These are phyloP conservation scores for Apoda limacodes DNA, from an alignment of 2,888 invertebrate genomes.

Conservation along the genomic window DNA sequence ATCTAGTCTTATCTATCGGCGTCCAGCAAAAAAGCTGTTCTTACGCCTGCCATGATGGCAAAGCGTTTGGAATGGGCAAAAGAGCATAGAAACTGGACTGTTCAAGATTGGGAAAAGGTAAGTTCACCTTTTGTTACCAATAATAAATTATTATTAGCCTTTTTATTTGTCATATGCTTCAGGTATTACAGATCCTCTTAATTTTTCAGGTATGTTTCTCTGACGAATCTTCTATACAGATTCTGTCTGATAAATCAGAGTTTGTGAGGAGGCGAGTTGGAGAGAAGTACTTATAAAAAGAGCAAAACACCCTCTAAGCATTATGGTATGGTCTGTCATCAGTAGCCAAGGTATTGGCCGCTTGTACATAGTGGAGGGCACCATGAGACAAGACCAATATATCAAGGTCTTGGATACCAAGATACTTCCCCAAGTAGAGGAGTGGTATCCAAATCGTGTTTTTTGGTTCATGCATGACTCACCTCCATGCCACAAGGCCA, in stretches of 20 bases:
- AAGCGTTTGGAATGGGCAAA: too few relatives aligned
- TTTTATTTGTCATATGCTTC: too few relatives aligned
- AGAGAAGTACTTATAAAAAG: constrained; percentile 7
- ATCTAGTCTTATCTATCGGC: too few relatives aligned
- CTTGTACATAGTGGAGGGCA: constrained; percentile 6
- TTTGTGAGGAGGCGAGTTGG: constrained; percentile 8
- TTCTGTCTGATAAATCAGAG: background rate
- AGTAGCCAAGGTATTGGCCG: constrained; percentile 2
- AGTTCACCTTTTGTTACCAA: too few relatives aligned
- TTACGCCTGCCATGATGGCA: too few relatives aligned
- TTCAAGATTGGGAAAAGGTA: too few relatives aligned
- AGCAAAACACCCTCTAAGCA: constrained; percentile 9
- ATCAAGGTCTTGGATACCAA: constrained; percentile 2
- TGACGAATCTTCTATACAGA: constrained; percentile 1
- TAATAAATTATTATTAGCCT: too few relatives aligned
- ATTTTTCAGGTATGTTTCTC: constrained; percentile 6
- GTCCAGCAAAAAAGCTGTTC: too few relatives aligned
- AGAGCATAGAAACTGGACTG: too few relatives aligned
- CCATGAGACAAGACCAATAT: constrained; percentile 8
- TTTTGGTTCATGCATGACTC: too few relatives aligned
- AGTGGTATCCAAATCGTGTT: constrained; percentile 1
- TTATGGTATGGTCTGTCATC: constrained; percentile 8
- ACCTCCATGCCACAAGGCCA: too few relatives aligned
- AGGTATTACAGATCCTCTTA: too few relatives aligned
- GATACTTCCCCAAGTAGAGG: background rate